Conservation (phyloP, 2,888 invertebrate species). For the Oeneis ivallda region DNA sequence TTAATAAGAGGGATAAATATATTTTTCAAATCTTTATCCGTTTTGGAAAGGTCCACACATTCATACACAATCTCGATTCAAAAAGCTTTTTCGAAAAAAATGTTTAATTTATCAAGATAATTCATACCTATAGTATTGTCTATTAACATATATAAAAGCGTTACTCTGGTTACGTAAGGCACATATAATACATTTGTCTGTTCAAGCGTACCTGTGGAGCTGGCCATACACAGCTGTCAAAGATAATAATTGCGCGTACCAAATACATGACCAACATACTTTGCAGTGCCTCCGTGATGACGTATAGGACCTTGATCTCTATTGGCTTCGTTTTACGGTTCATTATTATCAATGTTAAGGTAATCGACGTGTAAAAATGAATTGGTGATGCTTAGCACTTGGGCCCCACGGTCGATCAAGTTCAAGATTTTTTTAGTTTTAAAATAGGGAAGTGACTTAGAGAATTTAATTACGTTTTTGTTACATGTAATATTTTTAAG, state of each 20-base stretch:
- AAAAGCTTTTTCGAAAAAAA: no score
- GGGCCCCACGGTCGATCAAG: slow-evolving; percentile 72
- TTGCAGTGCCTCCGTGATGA: slow-evolving; percentile 47
- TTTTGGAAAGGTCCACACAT: no score
- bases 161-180: slow-evolving; percentile 33
- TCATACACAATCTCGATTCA: no score
- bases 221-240: slow-evolving; percentile 69
- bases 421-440: slow-evolving; percentile 66
- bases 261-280: slow-evolving; percentile 61
- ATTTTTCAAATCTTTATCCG: no score
- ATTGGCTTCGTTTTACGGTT: slow-evolving; percentile 36
- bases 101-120: no score
- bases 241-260: slow-evolving; percentile 76
- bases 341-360: slow-evolving; percentile 33
- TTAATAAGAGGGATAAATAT: no score
- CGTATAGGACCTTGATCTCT: slow-evolving; percentile 44
- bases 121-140: neutral
- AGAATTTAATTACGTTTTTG: slow-evolving; percentile 64
- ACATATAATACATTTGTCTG: slow-evolving; percentile 50
- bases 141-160: neutral
- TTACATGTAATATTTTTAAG: slow-evolving; percentile 21
- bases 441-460: slow-evolving; percentile 62
- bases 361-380: slow-evolving; percentile 27
- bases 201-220: slow-evolving; percentile 58
- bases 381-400: slow-evolving; percentile 46